A percentile compares a stretch with the other conserved stretches of the same genome.
These are phyloP conservation scores for Helogale parvula DNA, from an alignment of 2,113 vertebrate genomes.

Conservation along the genomic window DNA sequence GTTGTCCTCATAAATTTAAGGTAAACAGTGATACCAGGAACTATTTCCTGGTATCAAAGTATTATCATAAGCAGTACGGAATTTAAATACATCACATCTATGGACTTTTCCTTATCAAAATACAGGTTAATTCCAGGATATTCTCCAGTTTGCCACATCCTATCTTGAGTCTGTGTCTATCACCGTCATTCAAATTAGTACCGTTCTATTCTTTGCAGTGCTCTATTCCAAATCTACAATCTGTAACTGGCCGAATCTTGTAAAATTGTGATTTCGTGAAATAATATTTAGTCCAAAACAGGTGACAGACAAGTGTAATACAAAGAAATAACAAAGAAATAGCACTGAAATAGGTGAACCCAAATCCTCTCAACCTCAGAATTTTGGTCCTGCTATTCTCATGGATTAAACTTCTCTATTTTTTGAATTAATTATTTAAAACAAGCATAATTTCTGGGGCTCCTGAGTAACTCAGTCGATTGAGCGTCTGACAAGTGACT, in stretches of 20 bases:
- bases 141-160: slow-evolving; percentile 12
- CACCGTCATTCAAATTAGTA: not conserved
- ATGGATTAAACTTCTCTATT: not conserved
- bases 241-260: not conserved
- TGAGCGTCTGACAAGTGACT: too few species aligned
- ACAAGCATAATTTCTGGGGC: not conserved
- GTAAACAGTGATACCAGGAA: not conserved
- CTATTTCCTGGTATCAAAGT: not conserved
- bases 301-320: not conserved
- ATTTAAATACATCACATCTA: not conserved
- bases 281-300: not conserved
- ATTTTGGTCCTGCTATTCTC: not conserved
- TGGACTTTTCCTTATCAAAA: slow-evolving; percentile 3
- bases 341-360: not conserved
- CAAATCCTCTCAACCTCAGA: not conserved
- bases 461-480: too few species aligned
- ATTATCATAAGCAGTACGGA: not conserved
- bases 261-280: not conserved
- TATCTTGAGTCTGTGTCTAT: not conserved
- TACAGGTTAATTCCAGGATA: not conserved
- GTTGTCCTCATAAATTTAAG: not conserved
- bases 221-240: not conserved
- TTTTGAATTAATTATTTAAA: not conserved
- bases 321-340: not conserved
- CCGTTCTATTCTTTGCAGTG: not conserved